Evolutionary conservation across 2,113 vertebrate species (phyloP).

Genomic region (Halichoerus grypus): DNA sequence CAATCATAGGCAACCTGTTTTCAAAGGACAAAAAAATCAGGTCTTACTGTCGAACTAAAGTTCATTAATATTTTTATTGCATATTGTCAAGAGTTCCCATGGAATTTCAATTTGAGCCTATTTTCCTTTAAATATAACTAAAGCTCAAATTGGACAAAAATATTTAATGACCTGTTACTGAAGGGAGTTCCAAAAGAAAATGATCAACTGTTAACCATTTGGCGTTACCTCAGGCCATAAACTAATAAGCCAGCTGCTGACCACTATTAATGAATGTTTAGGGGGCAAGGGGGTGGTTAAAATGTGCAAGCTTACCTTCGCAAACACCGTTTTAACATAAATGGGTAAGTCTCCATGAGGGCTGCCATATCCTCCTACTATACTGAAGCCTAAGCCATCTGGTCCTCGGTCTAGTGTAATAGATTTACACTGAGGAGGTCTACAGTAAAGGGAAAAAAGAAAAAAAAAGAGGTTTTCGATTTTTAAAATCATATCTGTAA

Average conservation of each 20-base stretch:
- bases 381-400: slow-evolving; percentile 98
- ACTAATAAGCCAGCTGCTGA: slow-evolving; percentile 76
- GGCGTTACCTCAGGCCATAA: slow-evolving; percentile 67
- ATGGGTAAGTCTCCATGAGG: slow-evolving; percentile 98
- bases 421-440: slow-evolving; percentile 96
- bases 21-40: slow-evolving; percentile 7
- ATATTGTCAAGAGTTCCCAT: background rate
- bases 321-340: slow-evolving; percentile 98
- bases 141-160: slow-evolving; percentile 63
- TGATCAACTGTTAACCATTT: slow-evolving; percentile 72
- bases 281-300: background rate
- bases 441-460: slow-evolving; percentile 74
- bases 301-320: slow-evolving; percentile 90
- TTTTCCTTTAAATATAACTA: slow-evolving; percentile 56
- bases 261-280: slow-evolving; percentile 55
- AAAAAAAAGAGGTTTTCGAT: background rate
- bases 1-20: background rate
- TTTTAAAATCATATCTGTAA: background rate
- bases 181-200: slow-evolving; percentile 65
- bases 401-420: slow-evolving; percentile 95
- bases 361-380: slow-evolving; percentile 97
- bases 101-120: slow-evolving; percentile 44
- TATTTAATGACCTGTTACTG: slow-evolving; percentile 68
- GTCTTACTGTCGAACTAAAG: background rate
- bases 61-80: slow-evolving; percentile 56